Evolutionary conservation across 2,888 invertebrate genomes (phyloP).

Genomic region (Stramonita haemastoma): DNA sequence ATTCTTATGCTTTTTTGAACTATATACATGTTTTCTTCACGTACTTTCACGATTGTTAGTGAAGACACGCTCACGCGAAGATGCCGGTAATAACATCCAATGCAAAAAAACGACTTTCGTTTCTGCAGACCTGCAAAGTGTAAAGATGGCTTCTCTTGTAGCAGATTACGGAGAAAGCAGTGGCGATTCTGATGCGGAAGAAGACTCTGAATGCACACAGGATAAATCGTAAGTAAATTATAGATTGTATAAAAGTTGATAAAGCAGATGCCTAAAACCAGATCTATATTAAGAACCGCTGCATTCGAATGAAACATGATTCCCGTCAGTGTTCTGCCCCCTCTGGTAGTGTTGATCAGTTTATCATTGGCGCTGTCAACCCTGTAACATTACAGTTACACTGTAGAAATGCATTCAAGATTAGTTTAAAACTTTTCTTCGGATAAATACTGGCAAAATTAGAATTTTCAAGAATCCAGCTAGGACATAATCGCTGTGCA

Average conservation of each 20-base stretch:
- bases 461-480: too few relatives aligned
- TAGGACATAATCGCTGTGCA: too few relatives aligned
- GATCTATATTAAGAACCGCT: too few relatives aligned
- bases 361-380: too few relatives aligned
- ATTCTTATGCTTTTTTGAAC: not conserved
- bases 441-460: too few relatives aligned
- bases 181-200: slow-evolving; percentile 15
- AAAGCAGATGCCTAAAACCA: too few relatives aligned
- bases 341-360: too few relatives aligned
- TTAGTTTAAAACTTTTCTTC: too few relatives aligned
- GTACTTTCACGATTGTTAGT: slow-evolving; percentile 43
- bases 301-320: too few relatives aligned
- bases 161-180: slow-evolving; percentile 73
- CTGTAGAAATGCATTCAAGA: too few relatives aligned
- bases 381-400: too few relatives aligned
- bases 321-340: too few relatives aligned
- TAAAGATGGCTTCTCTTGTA: slow-evolving; percentile 71
- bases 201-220: not conserved
- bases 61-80: slow-evolving; percentile 41
- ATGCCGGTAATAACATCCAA: slow-evolving; percentile 63
- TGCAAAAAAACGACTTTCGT: slow-evolving; percentile 47
- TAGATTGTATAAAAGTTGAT: not conserved
- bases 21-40: slow-evolving; percentile 39
- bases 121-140: slow-evolving; percentile 32
- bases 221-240: not conserved